Conservation (phyloP, 53 echinoderm and acorn worm species). For the Pentamera pediparva region DNA sequence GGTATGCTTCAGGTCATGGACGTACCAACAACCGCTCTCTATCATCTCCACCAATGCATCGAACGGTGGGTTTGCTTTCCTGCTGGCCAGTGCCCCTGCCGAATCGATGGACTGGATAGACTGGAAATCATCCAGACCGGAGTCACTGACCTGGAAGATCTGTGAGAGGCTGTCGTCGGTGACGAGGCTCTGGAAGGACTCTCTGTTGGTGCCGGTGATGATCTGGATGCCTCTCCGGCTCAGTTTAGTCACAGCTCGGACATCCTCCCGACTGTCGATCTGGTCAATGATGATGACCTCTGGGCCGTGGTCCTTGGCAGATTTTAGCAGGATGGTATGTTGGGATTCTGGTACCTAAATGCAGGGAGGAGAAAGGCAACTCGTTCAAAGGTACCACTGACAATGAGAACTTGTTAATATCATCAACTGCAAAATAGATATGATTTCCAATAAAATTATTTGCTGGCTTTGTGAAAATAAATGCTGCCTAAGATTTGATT, state of each 20-base stretch:
- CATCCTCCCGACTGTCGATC: constrained; percentile 33
- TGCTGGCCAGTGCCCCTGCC: constrained; percentile 15
- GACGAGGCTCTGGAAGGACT: constrained; percentile 39
- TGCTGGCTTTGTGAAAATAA: too few relatives aligned
- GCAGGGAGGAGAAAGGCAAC: neutral
- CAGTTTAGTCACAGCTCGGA: constrained; percentile 16
- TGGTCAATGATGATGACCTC: constrained; percentile 51
- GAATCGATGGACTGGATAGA: neutral
- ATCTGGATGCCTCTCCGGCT: constrained; percentile 52
- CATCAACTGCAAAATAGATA: too few relatives aligned
- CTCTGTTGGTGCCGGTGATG: constrained; percentile 30
- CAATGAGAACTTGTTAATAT: too few relatives aligned
- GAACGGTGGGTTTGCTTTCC: constrained; percentile 23
- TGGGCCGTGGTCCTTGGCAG: constrained; percentile 51
- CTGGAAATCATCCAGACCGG: neutral
- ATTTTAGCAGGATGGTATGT: constrained; percentile 35
- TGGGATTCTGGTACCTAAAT: constrained; percentile 30
- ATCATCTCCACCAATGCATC: constrained; percentile 45
- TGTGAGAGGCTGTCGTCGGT: constrained; percentile 22
- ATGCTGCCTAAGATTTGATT: too few relatives aligned
- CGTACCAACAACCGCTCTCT: constrained; percentile 39
- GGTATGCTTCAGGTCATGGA: constrained; percentile 18
- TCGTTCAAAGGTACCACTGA: too few relatives aligned
- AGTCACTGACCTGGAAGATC: constrained; percentile 6
- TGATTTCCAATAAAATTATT: too few relatives aligned